A percentile compares a stretch with the other conserved stretches of the same genome.
Evolutionary conservation across 2,888 invertebrate species (phyloP).

Genomic region (Beris morrisii): DNA sequence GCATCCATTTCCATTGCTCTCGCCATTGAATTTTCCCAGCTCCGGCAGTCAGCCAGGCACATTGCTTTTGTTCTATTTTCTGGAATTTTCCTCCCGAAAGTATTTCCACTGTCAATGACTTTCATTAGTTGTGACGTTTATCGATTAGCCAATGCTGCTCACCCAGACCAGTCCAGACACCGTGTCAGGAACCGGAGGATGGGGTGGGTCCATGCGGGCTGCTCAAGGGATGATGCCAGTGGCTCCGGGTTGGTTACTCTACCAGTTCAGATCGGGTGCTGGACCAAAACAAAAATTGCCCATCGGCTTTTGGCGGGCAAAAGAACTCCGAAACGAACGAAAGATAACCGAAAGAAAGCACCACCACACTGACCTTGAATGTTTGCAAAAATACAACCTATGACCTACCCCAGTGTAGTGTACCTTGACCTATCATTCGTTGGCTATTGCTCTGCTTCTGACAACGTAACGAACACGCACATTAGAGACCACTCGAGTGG

Average conservation of each 20-base stretch:
- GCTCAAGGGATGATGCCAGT: slow-evolving; percentile 4
- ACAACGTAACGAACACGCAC: slow-evolving; percentile 29
- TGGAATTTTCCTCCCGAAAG: neutral
- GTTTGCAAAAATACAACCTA: slow-evolving; percentile 28
- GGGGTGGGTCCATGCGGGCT: slow-evolving; percentile 9
- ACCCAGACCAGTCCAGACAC: slow-evolving; percentile 14
- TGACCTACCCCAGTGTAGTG: slow-evolving; percentile 22
- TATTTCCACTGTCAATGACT: slow-evolving; percentile 38
- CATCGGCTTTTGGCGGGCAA: neutral
- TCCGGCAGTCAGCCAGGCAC: too few species aligned
- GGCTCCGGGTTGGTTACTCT: slow-evolving; percentile 26
- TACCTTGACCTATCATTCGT: slow-evolving; percentile 26
- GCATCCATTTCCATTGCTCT: too few species aligned
- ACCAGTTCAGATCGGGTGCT: slow-evolving; percentile 24
- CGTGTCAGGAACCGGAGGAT: slow-evolving; percentile 7
- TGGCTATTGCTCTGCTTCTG: slow-evolving; percentile 15
- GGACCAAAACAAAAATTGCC: slow-evolving; percentile 28
- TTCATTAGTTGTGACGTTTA: slow-evolving; percentile 40
- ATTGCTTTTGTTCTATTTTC: too few species aligned
- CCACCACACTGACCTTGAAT: slow-evolving; percentile 25
- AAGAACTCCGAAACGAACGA: slow-evolving; percentile 2
- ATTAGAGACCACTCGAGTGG: slow-evolving; percentile 18
- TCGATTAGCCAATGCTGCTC: slow-evolving; percentile 36
- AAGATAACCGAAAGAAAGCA: slow-evolving; percentile 24
- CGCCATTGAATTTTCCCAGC: too few species aligned